A percentile compares a stretch with the other conserved stretches of the same genome.
Evolutionary conservation across 92 coral and sea anemone species (phyloP).

Genomic region (Nematostella vectensis): DNA sequence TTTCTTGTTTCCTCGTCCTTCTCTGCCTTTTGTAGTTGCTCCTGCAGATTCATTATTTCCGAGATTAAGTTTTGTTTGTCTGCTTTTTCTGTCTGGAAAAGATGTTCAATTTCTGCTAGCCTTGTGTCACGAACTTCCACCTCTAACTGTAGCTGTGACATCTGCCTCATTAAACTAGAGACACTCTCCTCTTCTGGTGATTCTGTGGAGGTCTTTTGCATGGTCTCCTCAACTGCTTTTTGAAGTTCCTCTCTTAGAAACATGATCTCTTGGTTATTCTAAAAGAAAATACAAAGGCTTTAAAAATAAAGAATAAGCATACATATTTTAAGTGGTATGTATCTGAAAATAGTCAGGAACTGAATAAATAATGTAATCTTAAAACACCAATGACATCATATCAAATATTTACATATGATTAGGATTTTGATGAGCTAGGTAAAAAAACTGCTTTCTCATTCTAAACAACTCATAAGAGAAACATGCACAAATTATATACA

Average conservation of each 20-base stretch:
- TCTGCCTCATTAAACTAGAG: background rate
- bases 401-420: too few relatives aligned
- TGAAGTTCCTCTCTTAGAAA: background rate
- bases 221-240: background rate
- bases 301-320: too few relatives aligned
- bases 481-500: too few relatives aligned
- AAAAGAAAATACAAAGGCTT: too few relatives aligned
- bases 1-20: constrained; percentile 13
- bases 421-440: too few relatives aligned
- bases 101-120: constrained; percentile 31
- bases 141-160: background rate
- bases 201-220: background rate
- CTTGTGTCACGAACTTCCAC: constrained; percentile 17
- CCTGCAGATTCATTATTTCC: constrained; percentile 76
- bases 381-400: too few relatives aligned
- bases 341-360: too few relatives aligned
- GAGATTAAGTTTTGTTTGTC: constrained; percentile 68
- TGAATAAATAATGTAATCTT: too few relatives aligned
- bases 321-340: too few relatives aligned
- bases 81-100: constrained; percentile 33
- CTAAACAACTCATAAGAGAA: too few relatives aligned
- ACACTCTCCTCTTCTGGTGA: background rate
- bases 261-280: too few relatives aligned
- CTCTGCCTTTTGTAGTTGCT: constrained; percentile 32
- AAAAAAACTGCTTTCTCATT: too few relatives aligned